Conservation (phyloP, 2,113 vertebrate species). For the Sinosuthora webbiana region DNA sequence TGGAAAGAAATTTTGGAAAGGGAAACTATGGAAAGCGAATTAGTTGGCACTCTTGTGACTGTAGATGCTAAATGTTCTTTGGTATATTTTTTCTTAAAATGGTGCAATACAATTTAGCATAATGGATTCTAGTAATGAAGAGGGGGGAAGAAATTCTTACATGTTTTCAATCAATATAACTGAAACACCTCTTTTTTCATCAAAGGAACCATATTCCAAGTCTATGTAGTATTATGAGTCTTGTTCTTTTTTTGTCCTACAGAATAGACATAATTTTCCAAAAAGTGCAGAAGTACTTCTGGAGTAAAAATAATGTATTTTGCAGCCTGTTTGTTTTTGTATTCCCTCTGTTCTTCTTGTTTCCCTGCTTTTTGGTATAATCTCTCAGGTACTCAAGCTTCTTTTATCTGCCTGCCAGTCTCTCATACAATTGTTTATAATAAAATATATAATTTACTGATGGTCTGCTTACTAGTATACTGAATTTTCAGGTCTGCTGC, state of each 20-base stretch:
- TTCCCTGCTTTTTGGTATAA: neutral
- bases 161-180: neutral
- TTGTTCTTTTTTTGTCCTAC: neutral
- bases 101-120: neutral
- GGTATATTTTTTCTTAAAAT: neutral
- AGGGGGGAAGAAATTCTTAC: neutral
- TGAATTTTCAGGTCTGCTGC: neutral
- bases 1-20: neutral
- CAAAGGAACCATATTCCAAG: neutral
- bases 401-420: neutral
- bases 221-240: neutral
- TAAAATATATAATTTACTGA: neutral
- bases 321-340: neutral
- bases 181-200: neutral
- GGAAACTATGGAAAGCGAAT: neutral
- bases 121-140: neutral
- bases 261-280: neutral
- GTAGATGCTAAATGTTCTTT: neutral
- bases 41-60: neutral
- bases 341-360: neutral
- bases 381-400: neutral
- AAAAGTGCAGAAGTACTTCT: neutral
- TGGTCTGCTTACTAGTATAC: neutral
- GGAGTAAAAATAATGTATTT: neutral
- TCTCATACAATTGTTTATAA: neutral